Percentiles rank a stretch among this genome's conserved stretches.
These are phyloP conservation scores for Drosophila picticornis DNA, from an alignment of 2,888 invertebrate species.

Conservation along the genomic window DNA sequence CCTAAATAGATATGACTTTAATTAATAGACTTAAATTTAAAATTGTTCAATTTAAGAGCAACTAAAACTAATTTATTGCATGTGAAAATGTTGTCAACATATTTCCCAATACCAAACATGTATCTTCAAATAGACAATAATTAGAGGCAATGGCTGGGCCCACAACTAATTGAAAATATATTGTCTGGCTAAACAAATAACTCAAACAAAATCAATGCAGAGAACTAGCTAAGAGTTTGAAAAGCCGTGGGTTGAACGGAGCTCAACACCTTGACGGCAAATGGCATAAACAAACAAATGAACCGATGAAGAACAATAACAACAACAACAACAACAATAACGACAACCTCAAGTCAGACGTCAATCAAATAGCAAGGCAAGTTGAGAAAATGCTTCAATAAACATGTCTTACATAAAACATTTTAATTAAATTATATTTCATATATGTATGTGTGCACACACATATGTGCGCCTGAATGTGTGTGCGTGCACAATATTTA, in stretches of 20 bases:
- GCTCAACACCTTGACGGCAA: constrained; percentile 74
- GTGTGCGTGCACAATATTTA: constrained; percentile 69
- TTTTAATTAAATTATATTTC: constrained; percentile 79
- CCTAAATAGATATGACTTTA: constrained; percentile 7
- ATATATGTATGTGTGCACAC: constrained; percentile 13
- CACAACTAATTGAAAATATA: constrained; percentile 57
- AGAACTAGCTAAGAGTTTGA: constrained; percentile 23
- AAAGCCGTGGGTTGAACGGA: constrained; percentile 23
- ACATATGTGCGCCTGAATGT: constrained; percentile 4
- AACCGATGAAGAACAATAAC: constrained; percentile 55
- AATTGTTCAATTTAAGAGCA: not conserved
- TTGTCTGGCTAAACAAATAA: constrained; percentile 53
- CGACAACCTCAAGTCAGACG: constrained; percentile 59
- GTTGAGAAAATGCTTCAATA: constrained; percentile 75
- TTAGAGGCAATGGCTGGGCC: constrained; percentile 15
- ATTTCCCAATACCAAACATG: constrained; percentile 7
- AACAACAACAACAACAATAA: constrained; percentile 8
- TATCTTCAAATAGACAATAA: constrained; percentile 10
- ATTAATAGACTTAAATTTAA: constrained; percentile 5
- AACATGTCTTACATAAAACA: constrained; percentile 81
- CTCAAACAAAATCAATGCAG: constrained; percentile 61
- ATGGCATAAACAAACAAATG: constrained; percentile 74
- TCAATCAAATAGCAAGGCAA: constrained; percentile 72
- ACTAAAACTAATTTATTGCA: constrained; percentile 20
- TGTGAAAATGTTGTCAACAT: constrained; percentile 2